Evolutionary conservation across 2,888 invertebrate species (phyloP), one percentile per base, ranked within the genome.

Genomic region (Xanthia togata): DNA sequence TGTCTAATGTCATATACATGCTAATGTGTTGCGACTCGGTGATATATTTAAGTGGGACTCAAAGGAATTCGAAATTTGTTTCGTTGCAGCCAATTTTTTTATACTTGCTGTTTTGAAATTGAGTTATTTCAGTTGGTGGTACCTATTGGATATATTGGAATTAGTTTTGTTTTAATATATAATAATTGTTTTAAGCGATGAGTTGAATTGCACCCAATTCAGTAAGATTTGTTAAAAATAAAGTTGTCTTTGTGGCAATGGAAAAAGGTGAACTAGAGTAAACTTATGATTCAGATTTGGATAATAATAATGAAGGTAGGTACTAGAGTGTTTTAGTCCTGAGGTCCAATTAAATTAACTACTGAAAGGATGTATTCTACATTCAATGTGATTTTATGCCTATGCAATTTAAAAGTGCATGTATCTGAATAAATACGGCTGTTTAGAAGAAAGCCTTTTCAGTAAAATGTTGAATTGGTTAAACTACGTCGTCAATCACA

Each of bases 1-100:
- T 95, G 95, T 94, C 94, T 89, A 86, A 90, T 90, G 92, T 90
- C 89, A 91, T 93, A 91, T 93, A 91, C 92, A 94, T 95, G 95
- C 93, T 94, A 95, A 95, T 95, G 91, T 87, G 81, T 87, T 85
- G 84, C 86, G 84, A 81, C 83, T 82, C 82, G 73, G 73, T 84
- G 85, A 85, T 86, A 78, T 83, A 83, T 81, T 82, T 87, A 85
- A 87, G 87, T 79, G 74, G 63, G 50, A 70, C 69, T 87, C 87
- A 89, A 87, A 89, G 81, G 85, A 83, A 88, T 87, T 73, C n/a
- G 17, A 85, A 85, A 85, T 85, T 87, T 70, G 77, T 80, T 79
- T 87, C 71, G 75, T 78, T 73, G 47, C 53, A 67, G 59, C 50
- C 9, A 55, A 47, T 57, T 38, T 73, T 70, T 67, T 35, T 5